Percentiles rank a stretch among this genome's conserved stretches.
Evolutionary conservation across 1,140 invertebrate genomes (phyloP).

Genomic region (Bradysia coprophila): DNA sequence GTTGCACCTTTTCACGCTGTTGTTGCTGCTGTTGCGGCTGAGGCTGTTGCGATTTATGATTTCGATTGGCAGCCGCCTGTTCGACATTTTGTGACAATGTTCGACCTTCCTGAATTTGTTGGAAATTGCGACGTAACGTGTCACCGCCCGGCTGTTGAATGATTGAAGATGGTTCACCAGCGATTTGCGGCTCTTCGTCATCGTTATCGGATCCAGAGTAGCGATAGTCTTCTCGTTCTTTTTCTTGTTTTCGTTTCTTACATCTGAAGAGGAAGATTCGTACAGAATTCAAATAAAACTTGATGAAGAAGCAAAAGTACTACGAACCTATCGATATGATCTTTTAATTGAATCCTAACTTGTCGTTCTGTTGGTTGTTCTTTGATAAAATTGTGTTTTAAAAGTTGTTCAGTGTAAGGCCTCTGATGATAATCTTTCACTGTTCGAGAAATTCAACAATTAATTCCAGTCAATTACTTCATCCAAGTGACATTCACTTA

Average conservation of each 20-base stretch:
- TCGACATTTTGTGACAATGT: conserved; percentile 29
- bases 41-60: conserved; percentile 25
- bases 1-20: conserved; percentile 21
- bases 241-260: conserved; percentile 85
- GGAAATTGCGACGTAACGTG: conserved; percentile 87
- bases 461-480: neutral
- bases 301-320: neutral
- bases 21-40: conserved; percentile 23
- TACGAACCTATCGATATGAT: conserved; percentile 79
- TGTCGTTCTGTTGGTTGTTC: conserved; percentile 97
- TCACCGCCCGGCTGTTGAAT: conserved; percentile 77
- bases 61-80: conserved; percentile 14
- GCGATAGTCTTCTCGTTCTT: conserved; percentile 64
- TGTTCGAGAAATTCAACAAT: conserved; percentile 28
- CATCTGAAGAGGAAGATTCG: conserved; percentile 30
- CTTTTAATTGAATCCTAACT: conserved; percentile 95
- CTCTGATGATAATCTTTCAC: conserved; percentile 97
- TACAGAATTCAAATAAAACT: neutral
- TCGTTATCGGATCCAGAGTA: conserved; percentile 80
- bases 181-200: conserved; percentile 65
- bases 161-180: conserved; percentile 77
- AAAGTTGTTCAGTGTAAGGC: conserved; percentile 92
- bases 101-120: conserved; percentile 85
- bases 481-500: conserved; percentile 8
- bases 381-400: conserved; percentile 92